phyloP scores from a whole-genome alignment of 2,888 invertebrate genomes.

The Iselma pallidipennis region DNA sequence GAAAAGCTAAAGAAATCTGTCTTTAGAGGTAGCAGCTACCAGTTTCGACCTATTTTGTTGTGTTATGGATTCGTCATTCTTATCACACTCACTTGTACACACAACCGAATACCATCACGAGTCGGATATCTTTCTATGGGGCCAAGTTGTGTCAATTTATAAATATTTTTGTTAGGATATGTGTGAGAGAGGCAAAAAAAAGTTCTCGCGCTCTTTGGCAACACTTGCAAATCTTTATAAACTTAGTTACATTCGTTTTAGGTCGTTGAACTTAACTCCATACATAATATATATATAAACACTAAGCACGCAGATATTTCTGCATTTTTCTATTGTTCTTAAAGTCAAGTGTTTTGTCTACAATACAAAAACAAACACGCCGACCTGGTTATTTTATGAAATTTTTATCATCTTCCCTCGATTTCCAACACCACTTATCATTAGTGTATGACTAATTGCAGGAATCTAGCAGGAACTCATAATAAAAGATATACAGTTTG shows the following conservation, averaged over 20 bases:
- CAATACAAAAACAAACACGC: constrained; percentile 4
- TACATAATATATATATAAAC: not conserved
- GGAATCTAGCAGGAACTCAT: too few relatives aligned
- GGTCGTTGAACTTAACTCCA: constrained; percentile 19
- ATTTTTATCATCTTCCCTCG: not conserved
- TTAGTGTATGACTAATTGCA: too few relatives aligned
- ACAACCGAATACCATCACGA: not conserved
- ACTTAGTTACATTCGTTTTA: constrained; percentile 9
- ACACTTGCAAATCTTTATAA: constrained; percentile 20
- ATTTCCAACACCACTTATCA: not conserved
- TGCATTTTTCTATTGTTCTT: constrained; percentile 21
- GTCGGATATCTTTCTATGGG: not conserved
- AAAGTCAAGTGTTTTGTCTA: constrained; percentile 18
- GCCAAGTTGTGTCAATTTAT: not conserved
- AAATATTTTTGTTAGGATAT: not conserved
- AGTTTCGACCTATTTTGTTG: not conserved
- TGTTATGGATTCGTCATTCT: not conserved
- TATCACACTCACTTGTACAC: not conserved
- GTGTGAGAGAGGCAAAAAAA: not conserved
- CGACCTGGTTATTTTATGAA: constrained; percentile 1
- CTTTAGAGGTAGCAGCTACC: not conserved
- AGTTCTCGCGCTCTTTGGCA: constrained; percentile 12
- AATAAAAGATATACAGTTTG: not conserved
- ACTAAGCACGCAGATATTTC: constrained; percentile 11
- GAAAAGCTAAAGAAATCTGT: not conserved